Percentiles rank a stretch among this genome's conserved stretches.
Conservation (phyloP, 2,797 vertebrate genomes). For the Anguilla anguilla region DNA sequence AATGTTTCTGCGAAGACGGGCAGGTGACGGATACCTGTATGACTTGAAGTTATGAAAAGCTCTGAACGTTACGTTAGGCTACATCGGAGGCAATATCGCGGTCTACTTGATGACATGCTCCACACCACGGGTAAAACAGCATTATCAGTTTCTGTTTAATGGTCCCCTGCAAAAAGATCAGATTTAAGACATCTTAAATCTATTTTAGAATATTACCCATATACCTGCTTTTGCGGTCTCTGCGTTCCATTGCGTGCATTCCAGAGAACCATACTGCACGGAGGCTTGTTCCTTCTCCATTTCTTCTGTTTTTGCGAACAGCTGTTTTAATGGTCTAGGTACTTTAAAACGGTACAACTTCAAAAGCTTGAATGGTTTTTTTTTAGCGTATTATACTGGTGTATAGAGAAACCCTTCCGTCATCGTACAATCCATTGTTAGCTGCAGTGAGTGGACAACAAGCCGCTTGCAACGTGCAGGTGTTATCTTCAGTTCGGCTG, state of each 20-base stretch:
- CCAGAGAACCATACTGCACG: conserved; percentile 68
- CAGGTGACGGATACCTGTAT: conserved; percentile 23
- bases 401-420: background rate
- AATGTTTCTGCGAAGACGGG: background rate
- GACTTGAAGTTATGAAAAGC: conserved; percentile 28
- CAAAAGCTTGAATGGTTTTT: background rate
- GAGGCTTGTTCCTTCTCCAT: conserved; percentile 67
- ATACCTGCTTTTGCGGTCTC: conserved; percentile 60
- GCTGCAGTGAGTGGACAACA: conserved; percentile 26
- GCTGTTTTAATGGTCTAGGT: background rate
- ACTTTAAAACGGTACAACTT: background rate
- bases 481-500: conserved; percentile 13
- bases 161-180: background rate
- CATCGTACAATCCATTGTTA: conserved; percentile 21
- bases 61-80: background rate
- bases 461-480: background rate
- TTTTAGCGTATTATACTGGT: conserved; percentile 2
- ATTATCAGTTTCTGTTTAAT: background rate
- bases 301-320: conserved; percentile 23
- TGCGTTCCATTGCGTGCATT: conserved; percentile 65
- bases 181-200: background rate
- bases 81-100: background rate
- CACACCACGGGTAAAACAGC: background rate
- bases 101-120: background rate
- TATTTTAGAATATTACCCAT: background rate